Evolutionary conservation across 30 jellyfish, hydroid and myxozoan genomes (phyloP), one percentile per base, ranked within the genome.

Genomic region (Pseudorhiza aurosa): DNA sequence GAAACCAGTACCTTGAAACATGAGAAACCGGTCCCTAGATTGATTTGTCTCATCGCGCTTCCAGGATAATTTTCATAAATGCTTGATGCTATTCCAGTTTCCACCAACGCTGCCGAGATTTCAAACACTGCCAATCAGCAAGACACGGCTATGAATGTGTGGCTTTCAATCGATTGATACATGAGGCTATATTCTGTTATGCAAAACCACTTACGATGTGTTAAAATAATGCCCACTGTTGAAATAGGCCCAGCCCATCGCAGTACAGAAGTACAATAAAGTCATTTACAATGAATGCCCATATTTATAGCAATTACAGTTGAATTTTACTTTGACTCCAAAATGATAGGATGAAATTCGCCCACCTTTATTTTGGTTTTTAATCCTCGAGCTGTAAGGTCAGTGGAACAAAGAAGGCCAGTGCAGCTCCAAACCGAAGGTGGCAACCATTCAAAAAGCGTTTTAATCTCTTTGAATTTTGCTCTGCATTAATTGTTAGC

Each of bases 301-400:
- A 58, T 53, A 28, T 80, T 65, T 80, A 64, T 51, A 80, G 71
- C 91, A 80, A 80, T 80, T 65, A 63, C 91, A 80, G 62, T 26
- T 63, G 91, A 58, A 47, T 70, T 65, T 46, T 45, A 51, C 42
- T 45, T 70, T 51, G 91, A 80, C 91, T 80, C 91, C 91, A 32
- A 14, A n/a, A n/a, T 80, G 83, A 80, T 80, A 36, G 85, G 91
- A 80, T 80, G 84, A 80, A 44, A 63, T 65, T 65, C 84, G 65
- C 65, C 84, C 49, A 8, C 59, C 76, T 63, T 80, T 80, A 58
- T 65, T 35, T 59, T 40, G 36, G 68, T 17, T 25, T 64, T 53
- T 80, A 80, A 80, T 80, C 91, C 84, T 46, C 45, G 33, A 65
- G 17, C 73, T 68, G 72, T 32, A 65, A 45, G 58, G 82, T 77